Conservation (phyloP, 2,888 invertebrate species). For the Papilio protenor region DNA sequence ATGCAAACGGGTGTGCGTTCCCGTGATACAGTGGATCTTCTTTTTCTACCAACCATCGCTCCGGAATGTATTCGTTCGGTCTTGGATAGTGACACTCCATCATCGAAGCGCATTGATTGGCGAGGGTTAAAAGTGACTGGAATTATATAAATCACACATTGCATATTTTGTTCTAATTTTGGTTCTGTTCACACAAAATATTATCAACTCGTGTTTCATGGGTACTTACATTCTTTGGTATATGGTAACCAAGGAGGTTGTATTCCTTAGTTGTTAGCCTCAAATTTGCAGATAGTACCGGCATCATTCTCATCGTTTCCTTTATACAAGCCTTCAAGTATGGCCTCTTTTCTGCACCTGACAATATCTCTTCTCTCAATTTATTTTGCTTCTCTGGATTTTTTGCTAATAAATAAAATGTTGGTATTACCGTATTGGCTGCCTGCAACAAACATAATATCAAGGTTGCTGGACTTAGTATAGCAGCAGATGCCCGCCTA, state of each 20-base stretch:
- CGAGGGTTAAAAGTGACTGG: slow-evolving; percentile 57
- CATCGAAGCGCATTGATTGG: slow-evolving; percentile 86
- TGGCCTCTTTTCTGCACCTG: slow-evolving; percentile 66
- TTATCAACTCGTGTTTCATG: background rate
- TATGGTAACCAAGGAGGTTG: slow-evolving; percentile 84
- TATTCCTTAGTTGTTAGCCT: slow-evolving; percentile 82
- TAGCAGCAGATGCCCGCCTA: no score
- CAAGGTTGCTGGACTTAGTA: no score
- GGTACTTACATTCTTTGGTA: slow-evolving; percentile 84
- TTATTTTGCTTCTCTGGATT: slow-evolving; percentile 86
- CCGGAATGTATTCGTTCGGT: slow-evolving; percentile 87
- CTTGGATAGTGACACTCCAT: slow-evolving; percentile 86
- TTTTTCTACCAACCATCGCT: slow-evolving; percentile 86
- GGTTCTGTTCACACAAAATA: background rate
- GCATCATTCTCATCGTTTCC: slow-evolving; percentile 86
- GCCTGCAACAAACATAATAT: slow-evolving; percentile 71
- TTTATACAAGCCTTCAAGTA: slow-evolving; percentile 89
- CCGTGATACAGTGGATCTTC: slow-evolving; percentile 70
- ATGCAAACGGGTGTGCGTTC: slow-evolving; percentile 85
- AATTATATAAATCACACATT: slow-evolving; percentile 39
- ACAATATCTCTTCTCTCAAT: slow-evolving; percentile 83
- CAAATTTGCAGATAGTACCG: slow-evolving; percentile 84
- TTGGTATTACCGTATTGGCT: slow-evolving; percentile 81
- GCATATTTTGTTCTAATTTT: background rate
- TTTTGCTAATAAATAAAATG: slow-evolving; percentile 85